phyloP scores from a whole-genome alignment of 2,888 invertebrate genomes.

The Rhorus exstirpatorius region DNA sequence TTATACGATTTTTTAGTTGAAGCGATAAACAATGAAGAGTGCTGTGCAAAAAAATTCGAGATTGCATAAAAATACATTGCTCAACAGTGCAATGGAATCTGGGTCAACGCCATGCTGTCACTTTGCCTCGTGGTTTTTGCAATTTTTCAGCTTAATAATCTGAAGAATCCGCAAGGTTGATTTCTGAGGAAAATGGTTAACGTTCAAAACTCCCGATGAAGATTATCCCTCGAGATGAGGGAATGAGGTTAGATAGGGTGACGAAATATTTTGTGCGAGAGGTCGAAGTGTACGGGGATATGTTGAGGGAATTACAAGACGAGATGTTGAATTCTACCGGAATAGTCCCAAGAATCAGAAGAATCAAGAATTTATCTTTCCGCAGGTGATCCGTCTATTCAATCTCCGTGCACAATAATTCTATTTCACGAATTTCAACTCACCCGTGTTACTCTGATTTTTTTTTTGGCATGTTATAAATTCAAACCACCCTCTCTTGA shows the following conservation, averaged over 20 bases:
- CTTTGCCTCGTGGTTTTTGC: neutral
- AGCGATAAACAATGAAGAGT: too few species aligned
- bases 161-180: neutral
- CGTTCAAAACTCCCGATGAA: neutral
- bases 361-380: constrained; percentile 28
- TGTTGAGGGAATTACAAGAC: constrained; percentile 2
- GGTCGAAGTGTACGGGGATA: constrained; percentile 15
- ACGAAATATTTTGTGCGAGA: constrained; percentile 3
- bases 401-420: constrained; percentile 22
- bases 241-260: neutral
- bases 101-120: neutral
- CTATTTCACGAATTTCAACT: constrained; percentile 45
- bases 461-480: constrained; percentile 49
- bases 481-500: constrained; percentile 9
- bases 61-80: too few species aligned
- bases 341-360: constrained; percentile 5
- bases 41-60: too few species aligned
- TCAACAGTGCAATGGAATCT: neutral
- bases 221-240: neutral
- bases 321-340: constrained; percentile 7
- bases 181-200: neutral
- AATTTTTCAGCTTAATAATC: neutral
- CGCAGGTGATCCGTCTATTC: constrained; percentile 13
- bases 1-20: too few species aligned
- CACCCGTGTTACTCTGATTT: neutral